Evolutionary conservation across 2,888 invertebrate genomes (phyloP), one percentile per base, ranked within the genome.

Genomic region (Pheosia tremula): DNA sequence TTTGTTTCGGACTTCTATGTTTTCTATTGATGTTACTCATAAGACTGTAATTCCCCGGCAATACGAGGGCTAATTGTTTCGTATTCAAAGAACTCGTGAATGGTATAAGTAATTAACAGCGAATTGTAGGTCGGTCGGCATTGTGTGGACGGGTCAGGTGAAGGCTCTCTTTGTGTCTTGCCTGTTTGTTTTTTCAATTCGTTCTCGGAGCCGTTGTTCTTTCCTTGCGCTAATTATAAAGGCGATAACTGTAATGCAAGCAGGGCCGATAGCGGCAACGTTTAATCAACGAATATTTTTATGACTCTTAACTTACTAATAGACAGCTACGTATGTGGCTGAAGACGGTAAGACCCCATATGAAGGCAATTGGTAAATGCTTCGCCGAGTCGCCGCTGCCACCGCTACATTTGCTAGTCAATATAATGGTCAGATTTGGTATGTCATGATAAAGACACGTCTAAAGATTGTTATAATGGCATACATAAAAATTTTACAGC

Each of bases 181-280:
- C 69, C 70, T 90, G 89, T 92, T 91, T 90, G 84, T 87, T 86
- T 86, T 88, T 90, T 83, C 81, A 84, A 87, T 90, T 85, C 74
- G 74, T 86, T 86, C 84, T 68, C 71, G 72, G 82, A 84, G 83
- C 71, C 65, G 58, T 71, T 77, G 71, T 71, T 74, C n/a, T 69
- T 66, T 69, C 77, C 67, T 74, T 75, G 77, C 80, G 80, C 79
- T 87, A 87, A 90, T 90, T 88, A 83, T 80, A 77, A 72, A 78
- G 80, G 80, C 80, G 85, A 81, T 88, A 85, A 88, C 80, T 85
- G 72, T 78, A 83, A 79, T 75, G 80, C 79, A 82, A 82, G 73
- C 80, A 72, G 73, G 72, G 74, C 76, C 68, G 67, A 68, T 68
- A 63, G 70, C 68, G 75, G 64, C 57, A 56, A 13, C 58, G 37